Conservation (phyloP, 2,797 vertebrate genomes). For the Channallabes apus region DNA sequence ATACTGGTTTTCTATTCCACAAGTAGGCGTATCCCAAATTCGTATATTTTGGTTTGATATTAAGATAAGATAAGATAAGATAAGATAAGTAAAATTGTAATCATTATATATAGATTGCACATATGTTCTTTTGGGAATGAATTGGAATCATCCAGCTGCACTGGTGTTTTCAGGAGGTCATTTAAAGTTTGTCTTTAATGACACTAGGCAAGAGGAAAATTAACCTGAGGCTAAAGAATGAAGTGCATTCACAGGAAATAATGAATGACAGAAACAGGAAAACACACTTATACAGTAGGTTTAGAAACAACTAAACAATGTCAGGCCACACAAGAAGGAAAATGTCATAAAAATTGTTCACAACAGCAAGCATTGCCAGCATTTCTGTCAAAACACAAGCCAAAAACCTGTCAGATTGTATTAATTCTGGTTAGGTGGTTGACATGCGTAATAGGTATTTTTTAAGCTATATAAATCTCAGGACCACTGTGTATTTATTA, state of each 20-base stretch:
- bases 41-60: background rate
- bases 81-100: background rate
- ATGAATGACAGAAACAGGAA: background rate
- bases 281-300: background rate
- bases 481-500: slow-evolving; percentile 2
- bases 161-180: background rate
- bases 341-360: background rate
- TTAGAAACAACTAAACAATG: background rate
- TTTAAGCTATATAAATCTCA: background rate
- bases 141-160: background rate
- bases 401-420: background rate
- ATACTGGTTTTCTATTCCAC: background rate
- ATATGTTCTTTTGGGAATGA: background rate
- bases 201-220: background rate
- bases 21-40: background rate
- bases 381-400: slow-evolving; percentile 14
- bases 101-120: background rate
- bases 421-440: slow-evolving; percentile 11
- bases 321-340: slow-evolving; percentile 11
- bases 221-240: background rate
- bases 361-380: slow-evolving; percentile 19
- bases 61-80: background rate
- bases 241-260: background rate
- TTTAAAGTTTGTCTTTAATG: background rate
- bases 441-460: background rate